These are phyloP conservation scores for Herpetotheres cachinnans DNA, from an alignment of 2,113 vertebrate species.

Conservation along the genomic window DNA sequence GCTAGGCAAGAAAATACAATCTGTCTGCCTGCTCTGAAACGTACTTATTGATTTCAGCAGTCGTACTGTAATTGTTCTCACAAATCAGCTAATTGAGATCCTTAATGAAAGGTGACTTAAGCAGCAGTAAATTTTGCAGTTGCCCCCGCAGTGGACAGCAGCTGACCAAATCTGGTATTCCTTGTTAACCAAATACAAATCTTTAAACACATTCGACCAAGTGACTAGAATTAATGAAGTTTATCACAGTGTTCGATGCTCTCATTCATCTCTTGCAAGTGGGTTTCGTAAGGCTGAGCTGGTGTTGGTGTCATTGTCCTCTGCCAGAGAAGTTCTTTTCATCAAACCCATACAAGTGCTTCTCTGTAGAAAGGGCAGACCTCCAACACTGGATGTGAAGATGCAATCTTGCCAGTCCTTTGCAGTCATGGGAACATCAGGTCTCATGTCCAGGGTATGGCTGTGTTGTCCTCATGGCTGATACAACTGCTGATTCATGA, in stretches of 20 bases:
- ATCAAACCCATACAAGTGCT: neutral
- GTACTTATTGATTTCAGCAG: constrained; percentile 6
- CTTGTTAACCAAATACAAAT: neutral
- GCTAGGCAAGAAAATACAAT: neutral
- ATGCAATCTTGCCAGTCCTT: neutral
- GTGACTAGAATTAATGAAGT: neutral
- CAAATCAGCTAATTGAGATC: constrained; percentile 19
- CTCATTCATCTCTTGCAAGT: neutral
- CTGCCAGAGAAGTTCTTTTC: neutral
- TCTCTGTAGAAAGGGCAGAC: neutral
- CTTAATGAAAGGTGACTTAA: constrained; percentile 24
- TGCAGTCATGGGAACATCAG: neutral
- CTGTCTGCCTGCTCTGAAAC: constrained; percentile 4
- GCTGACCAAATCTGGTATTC: neutral
- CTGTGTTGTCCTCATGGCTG: neutral
- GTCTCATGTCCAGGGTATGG: fast-evolving
- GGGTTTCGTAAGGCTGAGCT: neutral
- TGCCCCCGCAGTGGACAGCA: neutral
- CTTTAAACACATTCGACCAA: neutral
- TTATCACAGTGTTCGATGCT: neutral
- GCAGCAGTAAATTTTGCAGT: neutral
- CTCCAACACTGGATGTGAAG: neutral
- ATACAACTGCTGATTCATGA: no score
- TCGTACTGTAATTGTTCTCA: neutral
- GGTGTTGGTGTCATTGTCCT: neutral